phyloP scores from a whole-genome alignment of 2,113 vertebrate species.

The Pelecanoides urinatrix region DNA sequence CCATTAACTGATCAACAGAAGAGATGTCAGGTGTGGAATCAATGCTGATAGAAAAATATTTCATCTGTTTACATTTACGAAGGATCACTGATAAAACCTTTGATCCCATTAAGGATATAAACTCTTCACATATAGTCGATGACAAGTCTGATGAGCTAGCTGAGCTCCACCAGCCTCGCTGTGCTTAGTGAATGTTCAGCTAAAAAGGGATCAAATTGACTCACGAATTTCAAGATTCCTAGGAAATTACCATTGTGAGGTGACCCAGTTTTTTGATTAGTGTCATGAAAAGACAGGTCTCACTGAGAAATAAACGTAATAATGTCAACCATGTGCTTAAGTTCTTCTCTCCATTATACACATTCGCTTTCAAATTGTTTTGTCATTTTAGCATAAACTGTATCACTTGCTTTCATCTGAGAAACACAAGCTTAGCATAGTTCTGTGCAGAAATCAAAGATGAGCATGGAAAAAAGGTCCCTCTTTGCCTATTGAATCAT shows the following conservation, averaged over 20 bases:
- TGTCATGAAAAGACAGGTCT: slow-evolving; percentile 74
- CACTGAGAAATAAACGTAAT: slow-evolving; percentile 72
- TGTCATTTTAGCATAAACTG: slow-evolving; percentile 75
- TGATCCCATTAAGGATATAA: slow-evolving; percentile 80
- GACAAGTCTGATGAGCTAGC: slow-evolving; percentile 69
- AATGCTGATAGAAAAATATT: slow-evolving; percentile 69
- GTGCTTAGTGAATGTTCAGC: slow-evolving; percentile 64
- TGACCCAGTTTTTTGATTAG: slow-evolving; percentile 78
- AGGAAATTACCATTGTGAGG: slow-evolving; percentile 74
- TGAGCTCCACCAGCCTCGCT: slow-evolving; percentile 54
- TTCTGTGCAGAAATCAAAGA: slow-evolving; percentile 66
- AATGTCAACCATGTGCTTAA: slow-evolving; percentile 69
- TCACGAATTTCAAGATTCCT: slow-evolving; percentile 71
- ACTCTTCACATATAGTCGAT: slow-evolving; percentile 72
- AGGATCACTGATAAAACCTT: slow-evolving; percentile 74
- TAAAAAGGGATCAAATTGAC: slow-evolving; percentile 72
- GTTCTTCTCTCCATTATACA: slow-evolving; percentile 67
- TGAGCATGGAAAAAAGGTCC: slow-evolving; percentile 43
- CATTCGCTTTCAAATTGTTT: slow-evolving; percentile 72
- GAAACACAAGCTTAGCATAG: slow-evolving; percentile 65
- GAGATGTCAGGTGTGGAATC: slow-evolving; percentile 73
- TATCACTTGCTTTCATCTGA: slow-evolving; percentile 68
- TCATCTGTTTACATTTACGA: slow-evolving; percentile 69
- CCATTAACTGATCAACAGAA: slow-evolving; percentile 73
- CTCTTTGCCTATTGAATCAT: slow-evolving; percentile 67